A percentile compares a stretch with the other conserved stretches of the same genome.
Evolutionary conservation across 2,888 invertebrate genomes (phyloP).

Genomic region (Cantharis nigra): DNA sequence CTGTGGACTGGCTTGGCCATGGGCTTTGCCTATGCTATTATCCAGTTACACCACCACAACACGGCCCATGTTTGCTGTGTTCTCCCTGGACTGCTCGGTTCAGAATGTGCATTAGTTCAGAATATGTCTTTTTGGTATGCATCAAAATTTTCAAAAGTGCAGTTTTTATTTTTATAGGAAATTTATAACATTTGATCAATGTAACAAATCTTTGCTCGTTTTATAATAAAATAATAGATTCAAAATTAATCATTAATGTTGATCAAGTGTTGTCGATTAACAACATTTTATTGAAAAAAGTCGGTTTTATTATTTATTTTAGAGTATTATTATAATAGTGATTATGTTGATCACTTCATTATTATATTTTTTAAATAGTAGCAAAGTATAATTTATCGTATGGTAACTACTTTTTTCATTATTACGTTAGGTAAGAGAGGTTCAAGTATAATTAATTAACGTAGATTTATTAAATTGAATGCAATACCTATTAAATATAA

Average conservation of each 20-base stretch:
- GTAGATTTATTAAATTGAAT: not conserved
- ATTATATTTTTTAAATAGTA: not conserved
- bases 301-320: not conserved
- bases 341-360: not conserved
- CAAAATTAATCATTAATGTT: not conserved
- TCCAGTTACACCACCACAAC: constrained; percentile 28
- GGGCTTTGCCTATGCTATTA: constrained; percentile 26
- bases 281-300: not conserved
- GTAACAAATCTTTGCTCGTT: not conserved
- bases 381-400: not conserved
- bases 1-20: constrained; percentile 41
- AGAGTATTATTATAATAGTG: not conserved
- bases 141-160: constrained; percentile 27
- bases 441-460: not conserved
- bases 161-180: constrained; percentile 19
- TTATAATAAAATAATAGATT: not conserved
- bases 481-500: not conserved
- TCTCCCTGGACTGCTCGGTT: constrained; percentile 25
- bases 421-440: not conserved
- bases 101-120: constrained; percentile 28
- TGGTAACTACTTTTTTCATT: not conserved
- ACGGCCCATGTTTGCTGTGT: constrained; percentile 21
- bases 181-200: constrained; percentile 18
- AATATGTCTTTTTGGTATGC: constrained; percentile 27
- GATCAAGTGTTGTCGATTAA: not conserved